phyloP scores from a whole-genome alignment of 1,140 invertebrate genomes.

The Trichonephila clavipes region DNA sequence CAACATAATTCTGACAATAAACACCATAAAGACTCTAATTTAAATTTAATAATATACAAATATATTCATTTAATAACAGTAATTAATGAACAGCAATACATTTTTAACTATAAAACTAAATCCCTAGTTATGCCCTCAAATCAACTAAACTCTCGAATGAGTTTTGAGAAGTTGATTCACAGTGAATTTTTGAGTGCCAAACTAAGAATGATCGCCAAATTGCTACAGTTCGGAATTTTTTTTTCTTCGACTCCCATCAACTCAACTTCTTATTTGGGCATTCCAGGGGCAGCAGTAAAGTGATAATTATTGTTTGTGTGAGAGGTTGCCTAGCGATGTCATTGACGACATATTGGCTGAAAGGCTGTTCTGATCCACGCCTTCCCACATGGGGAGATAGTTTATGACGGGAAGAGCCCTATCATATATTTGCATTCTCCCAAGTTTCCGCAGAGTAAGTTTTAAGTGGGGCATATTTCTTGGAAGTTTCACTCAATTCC shows the following conservation, averaged over 20 bases:
- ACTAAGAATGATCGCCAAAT: no score
- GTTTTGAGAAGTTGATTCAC: no score
- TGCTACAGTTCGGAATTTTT: neutral
- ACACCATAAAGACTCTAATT: no score
- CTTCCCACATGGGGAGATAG: neutral
- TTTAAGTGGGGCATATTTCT: slow-evolving; percentile 31
- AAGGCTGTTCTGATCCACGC: neutral
- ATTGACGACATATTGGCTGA: slow-evolving; percentile 32
- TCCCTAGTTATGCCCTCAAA: no score
- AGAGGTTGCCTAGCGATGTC: slow-evolving; percentile 37
- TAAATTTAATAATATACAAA: no score
- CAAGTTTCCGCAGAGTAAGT: slow-evolving; percentile 13
- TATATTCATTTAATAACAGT: no score
- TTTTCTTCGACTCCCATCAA: neutral
- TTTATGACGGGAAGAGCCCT: slow-evolving; percentile 11
- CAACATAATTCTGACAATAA: no score
- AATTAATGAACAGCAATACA: no score
- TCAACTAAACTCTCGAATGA: no score
- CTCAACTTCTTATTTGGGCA: neutral
- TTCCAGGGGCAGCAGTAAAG: neutral
- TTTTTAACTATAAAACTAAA: no score
- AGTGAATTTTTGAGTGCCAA: no score
- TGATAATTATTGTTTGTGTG: slow-evolving; percentile 21
- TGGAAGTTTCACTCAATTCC: slow-evolving; percentile 35
- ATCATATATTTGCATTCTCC: neutral